A percentile compares a stretch with the other conserved stretches of the same genome.
Conservation (phyloP, 2,113 vertebrate genomes). For the Onychostruthus taczanowskii region DNA sequence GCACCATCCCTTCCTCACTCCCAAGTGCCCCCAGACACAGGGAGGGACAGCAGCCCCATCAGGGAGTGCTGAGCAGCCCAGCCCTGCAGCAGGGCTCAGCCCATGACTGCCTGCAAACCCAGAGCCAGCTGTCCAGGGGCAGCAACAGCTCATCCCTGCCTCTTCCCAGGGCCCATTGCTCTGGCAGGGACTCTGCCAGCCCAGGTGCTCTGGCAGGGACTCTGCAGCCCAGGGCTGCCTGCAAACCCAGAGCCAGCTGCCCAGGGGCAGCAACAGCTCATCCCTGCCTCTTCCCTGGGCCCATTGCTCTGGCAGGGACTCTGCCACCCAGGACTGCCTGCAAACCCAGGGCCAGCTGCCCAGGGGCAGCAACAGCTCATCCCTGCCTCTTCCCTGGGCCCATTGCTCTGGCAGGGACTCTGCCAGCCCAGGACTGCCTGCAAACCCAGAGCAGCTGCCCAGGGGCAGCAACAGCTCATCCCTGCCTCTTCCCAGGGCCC, state of each 20-base stretch:
- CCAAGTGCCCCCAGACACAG: conserved; percentile 5
- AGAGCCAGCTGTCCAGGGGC: neutral
- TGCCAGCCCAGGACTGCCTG: neutral
- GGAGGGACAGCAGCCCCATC: conserved; percentile 33
- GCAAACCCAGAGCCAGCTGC: neutral
- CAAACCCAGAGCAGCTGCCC: neutral
- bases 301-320: neutral
- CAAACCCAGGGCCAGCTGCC: neutral
- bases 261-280: neutral
- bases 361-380: neutral
- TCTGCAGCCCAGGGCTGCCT: neutral
- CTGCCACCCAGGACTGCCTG: neutral
- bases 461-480: neutral
- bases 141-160: neutral
- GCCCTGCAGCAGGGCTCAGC: neutral
- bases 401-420: neutral
- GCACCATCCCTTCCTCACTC: too few relatives aligned
- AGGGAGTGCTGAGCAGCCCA: neutral
- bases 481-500: neutral
- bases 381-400: neutral
- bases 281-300: neutral
- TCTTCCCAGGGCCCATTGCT: neutral
- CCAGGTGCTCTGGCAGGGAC: neutral
- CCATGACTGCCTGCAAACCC: neutral
- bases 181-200: neutral